Conservation (phyloP, 2,797 vertebrate genomes). For the Spheniscus humboldti region DNA sequence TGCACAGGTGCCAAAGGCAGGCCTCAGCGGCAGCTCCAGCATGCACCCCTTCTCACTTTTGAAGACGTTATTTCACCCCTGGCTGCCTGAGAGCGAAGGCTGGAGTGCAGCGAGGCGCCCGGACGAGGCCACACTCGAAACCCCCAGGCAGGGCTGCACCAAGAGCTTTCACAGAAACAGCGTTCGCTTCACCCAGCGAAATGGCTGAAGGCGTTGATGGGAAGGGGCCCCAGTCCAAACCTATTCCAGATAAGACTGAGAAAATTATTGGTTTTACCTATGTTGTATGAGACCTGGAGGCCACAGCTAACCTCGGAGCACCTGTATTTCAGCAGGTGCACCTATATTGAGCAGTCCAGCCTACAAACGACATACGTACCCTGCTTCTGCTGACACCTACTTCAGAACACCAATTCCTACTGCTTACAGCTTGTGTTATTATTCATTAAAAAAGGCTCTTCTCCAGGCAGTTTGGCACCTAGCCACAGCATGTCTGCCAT, state of each 20-base stretch:
- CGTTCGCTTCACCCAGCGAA: accelerated
- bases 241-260: not conserved
- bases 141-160: not conserved
- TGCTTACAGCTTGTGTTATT: not conserved
- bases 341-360: not conserved
- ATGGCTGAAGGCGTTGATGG: not conserved
- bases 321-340: not conserved
- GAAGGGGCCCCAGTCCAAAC: not conserved
- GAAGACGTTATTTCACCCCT: not conserved
- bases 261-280: not conserved
- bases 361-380: accelerated
- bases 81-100: not conserved
- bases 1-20: not conserved
- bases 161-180: too few species aligned
- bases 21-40: not conserved
- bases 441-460: not conserved
- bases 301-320: not conserved
- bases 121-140: accelerated
- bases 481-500: not conserved
- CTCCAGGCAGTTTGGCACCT: not conserved
- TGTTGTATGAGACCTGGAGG: not conserved
- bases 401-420: not conserved
- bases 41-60: not conserved
- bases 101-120: accelerated
- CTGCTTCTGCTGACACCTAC: not conserved